Base-by-base conservation (phyloP, 2,113 vertebrate genomes). In the Seriola aureovittata region DNA sequence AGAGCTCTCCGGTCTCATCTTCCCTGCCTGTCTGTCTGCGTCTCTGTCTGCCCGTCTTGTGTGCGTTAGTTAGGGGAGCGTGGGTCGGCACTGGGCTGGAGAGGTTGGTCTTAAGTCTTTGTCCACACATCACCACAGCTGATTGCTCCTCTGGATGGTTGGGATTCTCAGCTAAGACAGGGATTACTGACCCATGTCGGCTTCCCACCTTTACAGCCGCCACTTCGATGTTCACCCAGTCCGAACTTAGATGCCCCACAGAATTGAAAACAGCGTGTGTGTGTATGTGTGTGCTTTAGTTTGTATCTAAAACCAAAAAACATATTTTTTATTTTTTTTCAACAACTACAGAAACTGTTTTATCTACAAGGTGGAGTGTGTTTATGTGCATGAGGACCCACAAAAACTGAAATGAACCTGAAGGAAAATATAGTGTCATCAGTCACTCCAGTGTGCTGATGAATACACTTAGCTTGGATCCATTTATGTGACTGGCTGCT, bases 161-260 rank as follows among this genome's bases (percentile, higher is more conserved):
- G 91, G 89, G 91, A 93, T 94, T 94, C 89, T 88, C 67, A 16
- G 40, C 80, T 92, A 89, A 94, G 89, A 91, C 91, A 48, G 83
- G 83, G 90, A 91, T 92, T 94, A 93, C 84, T 86, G 83, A 86
- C 88, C 92, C 89, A 88, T 86, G 89, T 82, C 86, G 57, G 82
- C 84, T 82, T 80, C 58, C 81, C 89, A 94, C 89, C 84, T 87
- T 78, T 79, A 81, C 83, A 86, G 68, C 71, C 50, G 74, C 72
- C 78, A 62, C 66, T 84, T 55, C 34, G 3, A 50, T 74, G 81
- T 84, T 80, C 64, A 69, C 62, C 60, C 75, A 44, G 70, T 72
- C 71, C 75, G 75, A 85, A 78, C 75, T 40, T 29, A 11, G 62
- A 81, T 1, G 44, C 54, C 42, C 50, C 64, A 32, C 77, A 62